phyloP scores from a whole-genome alignment of 2,888 invertebrate genomes.

The Anarsia innoxiella region DNA sequence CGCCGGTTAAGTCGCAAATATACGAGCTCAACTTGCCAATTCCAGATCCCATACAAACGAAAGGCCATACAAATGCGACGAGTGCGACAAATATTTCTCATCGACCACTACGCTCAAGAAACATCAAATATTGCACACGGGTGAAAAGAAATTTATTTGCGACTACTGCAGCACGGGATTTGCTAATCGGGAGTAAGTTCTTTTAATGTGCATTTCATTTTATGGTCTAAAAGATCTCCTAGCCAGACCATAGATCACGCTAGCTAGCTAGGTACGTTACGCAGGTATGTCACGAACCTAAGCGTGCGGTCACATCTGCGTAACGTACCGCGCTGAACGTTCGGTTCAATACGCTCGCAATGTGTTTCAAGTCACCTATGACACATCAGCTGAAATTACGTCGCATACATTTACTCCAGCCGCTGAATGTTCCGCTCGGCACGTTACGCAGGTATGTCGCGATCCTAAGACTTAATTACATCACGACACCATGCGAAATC shows the following conservation, averaged over 20 bases:
- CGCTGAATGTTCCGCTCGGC: background rate
- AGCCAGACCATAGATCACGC: too few species aligned
- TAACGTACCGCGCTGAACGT: background rate
- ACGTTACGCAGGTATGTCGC: too few species aligned
- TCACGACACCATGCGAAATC: too few species aligned
- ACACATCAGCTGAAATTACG: background rate
- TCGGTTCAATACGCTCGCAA: background rate
- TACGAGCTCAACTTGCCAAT: background rate
- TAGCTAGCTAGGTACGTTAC: too few species aligned
- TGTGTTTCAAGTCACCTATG: background rate
- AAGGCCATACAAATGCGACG: conserved; percentile 46
- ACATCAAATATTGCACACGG: conserved; percentile 43
- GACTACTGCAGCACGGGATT: conserved; percentile 47
- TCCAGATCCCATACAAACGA: conserved; percentile 60
- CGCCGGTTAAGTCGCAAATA: background rate
- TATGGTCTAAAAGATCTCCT: background rate
- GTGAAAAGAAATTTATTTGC: conserved; percentile 36
- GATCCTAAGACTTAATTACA: too few species aligned
- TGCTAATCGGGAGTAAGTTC: conserved; percentile 35
- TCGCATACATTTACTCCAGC: background rate
- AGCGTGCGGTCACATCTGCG: background rate
- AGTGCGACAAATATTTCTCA: conserved; percentile 48
- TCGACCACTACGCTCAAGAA: conserved; percentile 36
- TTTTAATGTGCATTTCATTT: background rate
- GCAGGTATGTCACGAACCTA: background rate